Conservation (phyloP, 2,113 vertebrate genomes). For the Oophaga pumilio region DNA sequence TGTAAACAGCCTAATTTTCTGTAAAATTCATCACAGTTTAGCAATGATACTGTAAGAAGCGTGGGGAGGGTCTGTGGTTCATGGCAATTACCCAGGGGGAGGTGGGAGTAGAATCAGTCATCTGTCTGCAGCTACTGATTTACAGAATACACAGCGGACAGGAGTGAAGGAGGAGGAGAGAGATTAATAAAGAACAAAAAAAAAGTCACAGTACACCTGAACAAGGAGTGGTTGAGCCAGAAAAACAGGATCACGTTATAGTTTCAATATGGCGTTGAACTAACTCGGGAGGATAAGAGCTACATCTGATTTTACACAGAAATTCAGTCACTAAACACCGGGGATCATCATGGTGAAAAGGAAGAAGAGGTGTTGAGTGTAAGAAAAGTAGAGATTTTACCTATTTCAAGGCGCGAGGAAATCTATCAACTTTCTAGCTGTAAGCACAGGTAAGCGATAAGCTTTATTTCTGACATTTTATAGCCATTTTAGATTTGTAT, state of each 20-base stretch:
- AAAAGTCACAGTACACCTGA: conserved; percentile 57
- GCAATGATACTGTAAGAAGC: conserved; percentile 44
- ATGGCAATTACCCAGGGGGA: conserved; percentile 55
- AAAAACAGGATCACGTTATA: conserved; percentile 54
- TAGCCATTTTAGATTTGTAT: not conserved
- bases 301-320: not conserved
- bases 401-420: conserved; percentile 17
- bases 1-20: conserved; percentile 7
- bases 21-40: conserved; percentile 42
- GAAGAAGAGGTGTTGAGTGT: conserved; percentile 42
- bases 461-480: not conserved
- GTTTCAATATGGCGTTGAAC: conserved; percentile 53
- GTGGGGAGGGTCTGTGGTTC: conserved; percentile 55
- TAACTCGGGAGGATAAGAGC: conserved; percentile 23
- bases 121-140: conserved; percentile 58
- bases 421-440: not conserved
- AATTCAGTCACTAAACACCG: not conserved
- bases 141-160: conserved; percentile 52
- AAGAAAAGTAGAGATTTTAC: not conserved
- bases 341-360: conserved; percentile 52
- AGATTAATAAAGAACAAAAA: conserved; percentile 48
- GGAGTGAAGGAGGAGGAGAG: conserved; percentile 44
- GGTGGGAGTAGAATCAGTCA: conserved; percentile 57
- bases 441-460: conserved; percentile 31
- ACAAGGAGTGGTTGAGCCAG: conserved; percentile 54